Evolutionary conservation across 2,888 invertebrate genomes (phyloP).

Genomic region (Melipona beecheii): DNA sequence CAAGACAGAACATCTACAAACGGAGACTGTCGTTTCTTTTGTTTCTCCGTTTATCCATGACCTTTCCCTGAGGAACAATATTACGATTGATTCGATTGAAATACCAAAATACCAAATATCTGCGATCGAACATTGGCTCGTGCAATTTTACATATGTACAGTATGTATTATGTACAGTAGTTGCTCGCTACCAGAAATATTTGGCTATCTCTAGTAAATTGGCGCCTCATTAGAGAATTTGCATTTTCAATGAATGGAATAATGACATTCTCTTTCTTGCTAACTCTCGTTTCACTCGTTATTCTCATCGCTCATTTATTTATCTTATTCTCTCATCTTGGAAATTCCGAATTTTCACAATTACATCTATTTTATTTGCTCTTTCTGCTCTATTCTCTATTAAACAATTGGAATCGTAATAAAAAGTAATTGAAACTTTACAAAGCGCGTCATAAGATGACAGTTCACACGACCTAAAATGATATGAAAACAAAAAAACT

Average conservation of each 20-base stretch:
- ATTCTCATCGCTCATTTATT: not conserved
- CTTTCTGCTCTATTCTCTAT: not conserved
- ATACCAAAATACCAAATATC: not conserved
- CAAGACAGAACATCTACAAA: constrained; percentile 7
- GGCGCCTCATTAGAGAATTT: too few species aligned
- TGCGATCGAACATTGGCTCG: not conserved
- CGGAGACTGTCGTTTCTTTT: constrained; percentile 6
- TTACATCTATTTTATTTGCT: not conserved
- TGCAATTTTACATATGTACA: not conserved
- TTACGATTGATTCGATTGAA: not conserved
- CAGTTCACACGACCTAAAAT: not conserved
- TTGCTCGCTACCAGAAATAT: not conserved
- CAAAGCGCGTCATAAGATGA: not conserved
- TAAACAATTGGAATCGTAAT: not conserved
- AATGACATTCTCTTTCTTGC: not conserved
- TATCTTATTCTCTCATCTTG: not conserved
- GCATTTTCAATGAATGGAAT: too few species aligned
- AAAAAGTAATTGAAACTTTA: not conserved
- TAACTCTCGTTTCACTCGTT: not conserved
- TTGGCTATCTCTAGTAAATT: not conserved
- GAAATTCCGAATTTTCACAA: not conserved
- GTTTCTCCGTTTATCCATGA: not conserved
- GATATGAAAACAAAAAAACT: too few species aligned
- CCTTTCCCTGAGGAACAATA: not conserved
- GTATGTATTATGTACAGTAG: too few species aligned